Evolutionary conservation across 2,113 vertebrate species (phyloP), one percentile per base, ranked within the genome.

Genomic region (Corvus hawaiiensis): DNA sequence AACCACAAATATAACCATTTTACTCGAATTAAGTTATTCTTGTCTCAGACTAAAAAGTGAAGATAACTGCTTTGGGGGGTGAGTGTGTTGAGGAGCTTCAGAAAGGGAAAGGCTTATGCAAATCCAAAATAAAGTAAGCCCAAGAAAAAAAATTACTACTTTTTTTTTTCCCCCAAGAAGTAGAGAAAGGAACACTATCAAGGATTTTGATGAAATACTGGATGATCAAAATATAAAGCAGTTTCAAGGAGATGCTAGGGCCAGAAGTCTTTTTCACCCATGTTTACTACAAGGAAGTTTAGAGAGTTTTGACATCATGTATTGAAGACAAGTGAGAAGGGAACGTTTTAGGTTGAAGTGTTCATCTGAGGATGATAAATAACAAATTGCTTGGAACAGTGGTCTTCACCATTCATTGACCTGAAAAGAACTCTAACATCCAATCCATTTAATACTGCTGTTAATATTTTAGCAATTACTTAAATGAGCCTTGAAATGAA

Each of bases 391-490:
- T 77, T 88, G 54, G 27, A 84, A 69, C 32, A 33, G 54, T 69
- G 41, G 16, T 68, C 28, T 83, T 90, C 51, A 58, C 15, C 41
- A 73, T 75, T 69, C 32, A 5, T 54, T 92, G 72, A 90, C 78
- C 88, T 94, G 80, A 83, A 94, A 94, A 84, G 68, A 89, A 55
- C 52, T 93, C 54, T 44, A 54, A 69, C 63, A 88, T 41, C 67
- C 80, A 94, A 94, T 64, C 24, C 10, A 59, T 91, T 93, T 90
- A 85, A 82, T 63, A 66, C 55, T 67, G 10, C 33, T 94, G 76
- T 74, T 94, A 92, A 74, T 80, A 94, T 86, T 86, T 80, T 72
- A 89, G 64, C 55, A 77, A 84, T 94, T 95, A 86, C 80, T 90
- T 91, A 80, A 91, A 92, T 71, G 68, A 94, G 26, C 59, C 51